Percentiles rank a stretch among this genome's conserved stretches.
These are phyloP conservation scores for Lynx canadensis DNA, from an alignment of 2,113 vertebrate genomes.

Conservation along the genomic window DNA sequence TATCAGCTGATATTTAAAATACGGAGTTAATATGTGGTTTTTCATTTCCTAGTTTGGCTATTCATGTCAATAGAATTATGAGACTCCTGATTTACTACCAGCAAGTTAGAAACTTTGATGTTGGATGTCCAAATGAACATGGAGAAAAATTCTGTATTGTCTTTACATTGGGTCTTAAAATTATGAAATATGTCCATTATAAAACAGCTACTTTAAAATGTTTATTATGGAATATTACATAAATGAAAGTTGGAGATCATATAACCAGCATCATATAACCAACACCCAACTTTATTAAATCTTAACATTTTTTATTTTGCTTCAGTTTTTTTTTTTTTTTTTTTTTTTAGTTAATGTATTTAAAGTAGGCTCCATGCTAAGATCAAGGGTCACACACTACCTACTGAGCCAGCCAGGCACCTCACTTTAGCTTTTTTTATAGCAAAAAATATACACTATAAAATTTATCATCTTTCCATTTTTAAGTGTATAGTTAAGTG, in stretches of 20 bases:
- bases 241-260: background rate
- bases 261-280: background rate
- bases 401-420: no score
- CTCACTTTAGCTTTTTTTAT: background rate
- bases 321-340: background rate
- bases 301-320: background rate
- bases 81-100: background rate
- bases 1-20: slow-evolving; percentile 40
- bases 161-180: background rate
- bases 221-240: slow-evolving; percentile 10
- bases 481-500: background rate
- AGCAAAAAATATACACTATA: background rate
- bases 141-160: slow-evolving; percentile 37
- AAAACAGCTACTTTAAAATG: background rate
- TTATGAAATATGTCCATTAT: background rate
- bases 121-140: background rate
- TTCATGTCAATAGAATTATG: background rate
- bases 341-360: no score
- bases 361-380: no score
- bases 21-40: background rate
- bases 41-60: background rate
- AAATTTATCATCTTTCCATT: background rate
- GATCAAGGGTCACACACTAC: no score
- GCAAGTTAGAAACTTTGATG: slow-evolving; percentile 30
- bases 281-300: background rate